Percentiles rank a stretch among this genome's conserved stretches.
Evolutionary conservation across 2,888 invertebrate species (phyloP).

Genomic region (Eupsilia transversa): DNA sequence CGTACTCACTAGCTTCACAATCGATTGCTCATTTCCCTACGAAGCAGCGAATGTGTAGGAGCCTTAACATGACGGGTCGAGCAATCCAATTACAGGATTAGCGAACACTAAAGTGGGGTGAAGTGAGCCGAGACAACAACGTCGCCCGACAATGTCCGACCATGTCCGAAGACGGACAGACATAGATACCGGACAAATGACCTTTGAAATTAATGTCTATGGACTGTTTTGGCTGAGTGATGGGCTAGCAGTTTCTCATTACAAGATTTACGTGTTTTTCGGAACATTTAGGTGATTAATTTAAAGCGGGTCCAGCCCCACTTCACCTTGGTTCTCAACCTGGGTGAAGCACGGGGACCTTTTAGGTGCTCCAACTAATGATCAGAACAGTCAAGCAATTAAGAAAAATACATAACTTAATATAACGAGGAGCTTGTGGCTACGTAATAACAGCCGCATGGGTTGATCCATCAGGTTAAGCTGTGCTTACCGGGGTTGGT

Average conservation of each 20-base stretch:
- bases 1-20: neutral
- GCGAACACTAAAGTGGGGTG: constrained; percentile 80
- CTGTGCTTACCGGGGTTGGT: no score
- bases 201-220: constrained; percentile 34
- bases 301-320: no score
- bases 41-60: constrained; percentile 49
- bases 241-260: neutral
- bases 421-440: no score
- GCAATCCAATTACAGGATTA: constrained; percentile 84
- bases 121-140: constrained; percentile 75
- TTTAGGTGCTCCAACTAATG: no score
- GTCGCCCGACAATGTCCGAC: constrained; percentile 34
- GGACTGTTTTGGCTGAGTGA: constrained; percentile 6
- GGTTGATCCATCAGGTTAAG: no score
- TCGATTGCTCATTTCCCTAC: constrained; percentile 27
- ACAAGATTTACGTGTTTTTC: neutral
- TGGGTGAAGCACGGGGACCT: no score
- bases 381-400: no score
- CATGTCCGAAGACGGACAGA: constrained; percentile 13
- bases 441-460: no score
- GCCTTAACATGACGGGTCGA: constrained; percentile 66
- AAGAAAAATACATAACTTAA: no score
- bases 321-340: no score
- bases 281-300: neutral
- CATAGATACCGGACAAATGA: constrained; percentile 37